These are phyloP conservation scores for Trichogramma pretiosum DNA, from an alignment of 1,140 invertebrate genomes.

Conservation along the genomic window DNA sequence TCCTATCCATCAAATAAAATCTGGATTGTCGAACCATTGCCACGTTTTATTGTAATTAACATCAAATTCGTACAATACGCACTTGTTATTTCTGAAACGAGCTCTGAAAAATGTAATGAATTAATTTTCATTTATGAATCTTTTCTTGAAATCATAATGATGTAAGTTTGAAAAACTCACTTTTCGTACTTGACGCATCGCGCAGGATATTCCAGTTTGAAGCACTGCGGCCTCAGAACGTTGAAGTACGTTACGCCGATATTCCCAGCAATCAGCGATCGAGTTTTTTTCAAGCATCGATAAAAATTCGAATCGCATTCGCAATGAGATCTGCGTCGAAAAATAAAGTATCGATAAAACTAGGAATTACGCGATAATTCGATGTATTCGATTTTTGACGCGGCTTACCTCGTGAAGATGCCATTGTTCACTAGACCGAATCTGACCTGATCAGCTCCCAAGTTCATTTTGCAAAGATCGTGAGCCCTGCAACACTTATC, in stretches of 20 bases:
- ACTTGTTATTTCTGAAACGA: conserved; percentile 39
- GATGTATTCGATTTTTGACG: too few relatives aligned
- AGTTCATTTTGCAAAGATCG: conserved; percentile 27
- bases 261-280: conserved; percentile 40
- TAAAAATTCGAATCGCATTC: conserved; percentile 50
- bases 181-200: conserved; percentile 41
- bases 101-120: conserved; percentile 32
- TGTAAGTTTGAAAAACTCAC: too few relatives aligned
- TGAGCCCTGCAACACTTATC: conserved; percentile 49
- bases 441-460: conserved; percentile 18
- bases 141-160: not conserved
- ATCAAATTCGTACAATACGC: conserved; percentile 45
- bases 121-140: not conserved
- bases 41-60: conserved; percentile 42
- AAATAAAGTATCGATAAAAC: too few relatives aligned
- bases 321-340: conserved; percentile 53
- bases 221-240: conserved; percentile 50
- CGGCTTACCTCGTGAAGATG: conserved; percentile 29
- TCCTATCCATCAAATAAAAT: conserved; percentile 32
- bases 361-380: too few relatives aligned
- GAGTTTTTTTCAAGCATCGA: conserved; percentile 45
- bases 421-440: conserved; percentile 38
- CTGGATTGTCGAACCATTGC: conserved; percentile 52
- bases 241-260: conserved; percentile 52
- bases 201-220: conserved; percentile 43